These are phyloP conservation scores for Ceratitis capitata DNA, from an alignment of 1,140 invertebrate genomes.

Conservation along the genomic window DNA sequence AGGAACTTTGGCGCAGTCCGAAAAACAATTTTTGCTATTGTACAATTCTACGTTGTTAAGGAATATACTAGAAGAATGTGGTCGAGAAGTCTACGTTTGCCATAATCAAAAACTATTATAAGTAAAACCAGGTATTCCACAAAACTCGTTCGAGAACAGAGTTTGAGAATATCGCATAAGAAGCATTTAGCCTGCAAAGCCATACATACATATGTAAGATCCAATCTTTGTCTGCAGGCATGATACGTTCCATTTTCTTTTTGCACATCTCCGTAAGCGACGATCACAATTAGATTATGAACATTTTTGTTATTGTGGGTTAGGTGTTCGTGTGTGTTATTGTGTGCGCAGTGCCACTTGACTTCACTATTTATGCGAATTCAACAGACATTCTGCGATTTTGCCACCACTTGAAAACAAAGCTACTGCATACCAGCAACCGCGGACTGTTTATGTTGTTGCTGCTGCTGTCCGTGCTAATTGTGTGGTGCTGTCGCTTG, in stretches of 20 bases:
- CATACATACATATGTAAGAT: neutral
- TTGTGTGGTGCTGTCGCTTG: neutral
- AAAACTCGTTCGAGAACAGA: too few species aligned
- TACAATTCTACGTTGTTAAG: too few species aligned
- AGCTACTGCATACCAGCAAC: neutral
- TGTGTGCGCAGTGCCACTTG: neutral
- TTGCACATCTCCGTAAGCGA: constrained; percentile 2
- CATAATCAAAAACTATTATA: too few species aligned
- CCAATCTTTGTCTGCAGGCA: neutral
- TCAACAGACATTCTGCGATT: neutral
- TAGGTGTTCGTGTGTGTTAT: neutral
- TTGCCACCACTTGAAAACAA: neutral
- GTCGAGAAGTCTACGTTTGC: too few species aligned
- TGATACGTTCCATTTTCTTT: constrained; percentile 30
- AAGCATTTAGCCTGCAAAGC: too few species aligned
- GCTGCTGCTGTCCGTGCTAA: neutral
- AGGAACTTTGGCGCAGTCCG: too few species aligned
- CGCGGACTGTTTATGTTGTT: neutral
- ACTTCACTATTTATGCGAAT: neutral
- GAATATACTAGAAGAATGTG: too few species aligned
- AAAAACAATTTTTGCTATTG: too few species aligned
- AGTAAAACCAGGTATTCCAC: too few species aligned
- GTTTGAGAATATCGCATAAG: too few species aligned
- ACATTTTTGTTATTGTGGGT: too few species aligned
- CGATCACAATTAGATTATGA: constrained; percentile 32